phyloP scores from a whole-genome alignment of 1,140 invertebrate species.

The Campoletis sonorensis region DNA sequence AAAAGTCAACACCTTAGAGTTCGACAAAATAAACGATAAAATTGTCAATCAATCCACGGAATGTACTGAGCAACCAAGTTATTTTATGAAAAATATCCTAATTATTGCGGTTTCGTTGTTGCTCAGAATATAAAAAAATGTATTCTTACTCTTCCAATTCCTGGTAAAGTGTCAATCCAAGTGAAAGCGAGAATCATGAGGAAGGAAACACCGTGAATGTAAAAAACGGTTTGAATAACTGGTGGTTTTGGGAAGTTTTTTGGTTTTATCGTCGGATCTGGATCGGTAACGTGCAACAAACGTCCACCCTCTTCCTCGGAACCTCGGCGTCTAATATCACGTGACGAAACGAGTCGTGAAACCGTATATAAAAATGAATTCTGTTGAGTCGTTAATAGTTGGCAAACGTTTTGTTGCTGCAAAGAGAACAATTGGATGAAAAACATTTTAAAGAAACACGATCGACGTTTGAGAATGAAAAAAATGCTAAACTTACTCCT shows the following conservation, averaged over 20 bases:
- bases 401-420: slow-evolving; percentile 69
- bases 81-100: too few species aligned
- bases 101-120: too few species aligned
- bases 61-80: too few species aligned
- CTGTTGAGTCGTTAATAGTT: slow-evolving; percentile 66
- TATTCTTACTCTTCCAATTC: slow-evolving; percentile 74
- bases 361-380: slow-evolving; percentile 76
- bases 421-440: slow-evolving; percentile 39
- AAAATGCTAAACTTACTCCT: slow-evolving; percentile 57
- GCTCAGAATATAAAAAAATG: too few species aligned
- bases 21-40: too few species aligned
- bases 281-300: slow-evolving; percentile 71
- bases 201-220: slow-evolving; percentile 75
- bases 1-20: too few species aligned
- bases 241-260: slow-evolving; percentile 70
- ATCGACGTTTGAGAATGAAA: neutral
- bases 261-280: slow-evolving; percentile 69
- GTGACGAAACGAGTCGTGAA: slow-evolving; percentile 73
- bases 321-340: slow-evolving; percentile 68
- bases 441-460: too few species aligned
- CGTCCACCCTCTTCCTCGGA: slow-evolving; percentile 70
- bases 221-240: slow-evolving; percentile 69
- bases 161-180: slow-evolving; percentile 75
- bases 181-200: slow-evolving; percentile 70
- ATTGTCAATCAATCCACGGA: too few species aligned